Conservation (phyloP, 2,888 invertebrate species). For the Euspilapteryx auroguttella region DNA sequence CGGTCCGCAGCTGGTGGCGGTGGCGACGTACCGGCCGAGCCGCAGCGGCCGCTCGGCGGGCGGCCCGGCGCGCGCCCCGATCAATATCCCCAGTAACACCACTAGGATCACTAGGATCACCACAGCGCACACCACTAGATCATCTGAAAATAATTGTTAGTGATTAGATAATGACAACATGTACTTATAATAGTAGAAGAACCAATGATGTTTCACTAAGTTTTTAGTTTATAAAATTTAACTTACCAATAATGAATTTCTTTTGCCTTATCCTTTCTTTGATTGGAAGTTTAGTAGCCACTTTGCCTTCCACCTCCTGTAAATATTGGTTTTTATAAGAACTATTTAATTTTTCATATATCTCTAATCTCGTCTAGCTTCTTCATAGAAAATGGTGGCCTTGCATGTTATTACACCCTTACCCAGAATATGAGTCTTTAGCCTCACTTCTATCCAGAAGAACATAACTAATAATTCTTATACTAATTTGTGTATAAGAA, state of each 20-base stretch:
- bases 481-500: too few species aligned
- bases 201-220: not conserved
- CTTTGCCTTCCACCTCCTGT: conserved; percentile 27
- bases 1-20: conserved; percentile 76
- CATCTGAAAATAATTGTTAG: too few species aligned
- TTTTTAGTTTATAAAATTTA: conserved; percentile 5
- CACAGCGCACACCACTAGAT: conserved; percentile 56
- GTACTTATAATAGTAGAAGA: not conserved
- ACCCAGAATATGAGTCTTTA: too few species aligned
- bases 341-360: too few species aligned
- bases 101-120: conserved; percentile 65
- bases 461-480: too few species aligned
- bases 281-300: conserved; percentile 50
- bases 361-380: too few species aligned
- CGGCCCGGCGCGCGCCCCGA: conserved; percentile 53
- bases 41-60: conserved; percentile 64
- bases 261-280: conserved; percentile 65
- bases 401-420: too few species aligned
- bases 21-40: conserved; percentile 72
- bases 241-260: conserved; percentile 67
- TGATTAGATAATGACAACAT: too few species aligned
- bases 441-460: too few species aligned
- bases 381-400: too few species aligned
- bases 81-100: conserved; percentile 65
- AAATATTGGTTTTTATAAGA: too few species aligned